Base-by-base conservation (phyloP, 2,113 vertebrate species). In the Dissostichus mawsoni region DNA sequence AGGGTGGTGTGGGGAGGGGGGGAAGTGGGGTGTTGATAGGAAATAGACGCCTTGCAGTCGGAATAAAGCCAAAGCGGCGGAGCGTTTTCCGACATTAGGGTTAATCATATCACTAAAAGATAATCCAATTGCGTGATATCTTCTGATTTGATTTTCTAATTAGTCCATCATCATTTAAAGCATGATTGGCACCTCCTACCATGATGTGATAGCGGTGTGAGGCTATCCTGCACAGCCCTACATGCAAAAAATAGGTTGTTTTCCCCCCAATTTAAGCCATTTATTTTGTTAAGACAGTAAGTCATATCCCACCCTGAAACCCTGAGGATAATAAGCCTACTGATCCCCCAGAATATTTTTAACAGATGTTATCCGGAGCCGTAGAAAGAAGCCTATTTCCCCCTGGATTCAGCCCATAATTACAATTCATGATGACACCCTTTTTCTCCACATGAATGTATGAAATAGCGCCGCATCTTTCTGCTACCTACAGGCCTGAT, bases 161-260 rank as follows among this genome's bases (percentile, higher is more conserved):
- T 90, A 87, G 90, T 89, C 87, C 90, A 77, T 9, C 73, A 80
- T 85, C 81, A 82, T 81, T 75, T 87, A 65, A 77, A 58, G 80
- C 78, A 72, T 90, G 83, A 92, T 89, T 89, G 92, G 88, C 92
- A 90, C 87, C 87, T 92, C 92, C 91, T 87, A 87, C 88, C 90
- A 59, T 79, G 81, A 85, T 87, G 89, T 80, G 86, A 72, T 57
- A 79, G 86, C 80, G 51, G 44, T 74, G 67, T 66, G 74, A 75
- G 83, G 72, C 81, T 78, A 72, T 67, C 64, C 76, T 74, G 81
- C 56, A 3, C 74, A 85, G 61, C 69, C 58, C 29, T 20, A 36
- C 20, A 65, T 63, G n/a, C 64, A 52, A 52, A 52, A 52, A n/a
- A n/a, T 17, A 50, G 9, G 23, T 76, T 48, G 41, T 64, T 65